Conservation (phyloP, 2,797 vertebrate species). For the Avahi laniger region DNA sequence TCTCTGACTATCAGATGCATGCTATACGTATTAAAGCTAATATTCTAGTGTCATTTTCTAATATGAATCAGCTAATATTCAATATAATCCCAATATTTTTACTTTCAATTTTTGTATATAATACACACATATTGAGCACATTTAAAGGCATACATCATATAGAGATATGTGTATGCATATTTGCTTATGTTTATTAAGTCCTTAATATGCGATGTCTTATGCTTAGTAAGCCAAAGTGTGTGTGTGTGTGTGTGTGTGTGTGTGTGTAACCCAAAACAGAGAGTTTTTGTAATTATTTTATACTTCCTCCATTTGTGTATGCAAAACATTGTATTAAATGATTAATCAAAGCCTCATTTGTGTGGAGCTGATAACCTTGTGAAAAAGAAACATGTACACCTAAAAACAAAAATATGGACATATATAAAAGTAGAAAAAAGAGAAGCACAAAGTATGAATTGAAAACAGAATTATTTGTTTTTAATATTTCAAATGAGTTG, state of each 20-base stretch:
- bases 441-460: not conserved
- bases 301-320: not conserved
- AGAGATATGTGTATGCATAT: not conserved
- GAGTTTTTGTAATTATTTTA: not conserved
- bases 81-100: not conserved
- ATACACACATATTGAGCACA: not conserved
- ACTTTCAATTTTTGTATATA: constrained; percentile 2
- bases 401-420: not conserved
- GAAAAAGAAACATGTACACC: not conserved
- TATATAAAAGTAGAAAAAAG: not conserved
- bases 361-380: not conserved
- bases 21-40: not conserved
- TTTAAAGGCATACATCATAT: not conserved
- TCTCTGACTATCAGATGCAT: not conserved
- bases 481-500: not conserved
- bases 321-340: not conserved
- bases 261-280: not conserved
- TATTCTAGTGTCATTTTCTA: constrained; percentile 7
- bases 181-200: not conserved
- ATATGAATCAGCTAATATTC: not conserved
- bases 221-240: not conserved
- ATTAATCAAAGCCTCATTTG: not conserved
- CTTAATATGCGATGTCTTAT: not conserved
- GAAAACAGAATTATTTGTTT: not conserved
- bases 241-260: not conserved